These are phyloP conservation scores for Goniozus legneri DNA, from an alignment of 1,140 invertebrate species.

Conservation along the genomic window DNA sequence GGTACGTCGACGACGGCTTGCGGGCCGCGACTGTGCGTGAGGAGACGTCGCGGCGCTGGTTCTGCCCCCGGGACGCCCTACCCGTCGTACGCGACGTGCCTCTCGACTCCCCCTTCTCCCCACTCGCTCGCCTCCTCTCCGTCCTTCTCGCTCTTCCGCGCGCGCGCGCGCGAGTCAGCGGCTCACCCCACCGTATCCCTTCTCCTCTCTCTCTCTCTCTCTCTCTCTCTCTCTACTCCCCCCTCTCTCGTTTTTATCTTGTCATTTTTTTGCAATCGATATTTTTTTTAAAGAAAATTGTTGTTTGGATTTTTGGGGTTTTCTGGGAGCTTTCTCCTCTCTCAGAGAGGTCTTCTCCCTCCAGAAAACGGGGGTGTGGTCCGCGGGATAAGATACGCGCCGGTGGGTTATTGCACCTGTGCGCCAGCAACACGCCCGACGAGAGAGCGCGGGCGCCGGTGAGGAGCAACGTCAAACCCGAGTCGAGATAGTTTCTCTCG, in stretches of 20 bases:
- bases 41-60: slow-evolving; percentile 46
- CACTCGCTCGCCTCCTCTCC: slow-evolving; percentile 5
- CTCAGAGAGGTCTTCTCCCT: too few species aligned
- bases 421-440: slow-evolving; percentile 10
- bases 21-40: slow-evolving; percentile 49
- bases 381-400: too few species aligned
- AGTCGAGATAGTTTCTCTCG: too few species aligned
- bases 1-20: slow-evolving; percentile 44
- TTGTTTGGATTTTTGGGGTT: too few species aligned
- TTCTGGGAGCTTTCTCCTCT: too few species aligned
- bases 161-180: slow-evolving; percentile 11
- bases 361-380: too few species aligned
- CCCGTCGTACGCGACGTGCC: too few species aligned
- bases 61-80: slow-evolving; percentile 47
- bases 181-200: background rate
- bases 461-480: too few species aligned
- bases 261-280: background rate
- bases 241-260: slow-evolving; percentile 1
- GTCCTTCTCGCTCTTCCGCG: slow-evolving; percentile 2
- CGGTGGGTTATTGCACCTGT: slow-evolving; percentile 19
- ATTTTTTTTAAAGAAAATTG: background rate
- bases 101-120: too few species aligned
- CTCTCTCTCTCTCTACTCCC: slow-evolving; percentile 2
- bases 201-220: slow-evolving; percentile 11
- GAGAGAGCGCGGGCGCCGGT: too few species aligned